Evolutionary conservation across 2,113 vertebrate species (phyloP).

Genomic region (Pseudopipra pipra): DNA sequence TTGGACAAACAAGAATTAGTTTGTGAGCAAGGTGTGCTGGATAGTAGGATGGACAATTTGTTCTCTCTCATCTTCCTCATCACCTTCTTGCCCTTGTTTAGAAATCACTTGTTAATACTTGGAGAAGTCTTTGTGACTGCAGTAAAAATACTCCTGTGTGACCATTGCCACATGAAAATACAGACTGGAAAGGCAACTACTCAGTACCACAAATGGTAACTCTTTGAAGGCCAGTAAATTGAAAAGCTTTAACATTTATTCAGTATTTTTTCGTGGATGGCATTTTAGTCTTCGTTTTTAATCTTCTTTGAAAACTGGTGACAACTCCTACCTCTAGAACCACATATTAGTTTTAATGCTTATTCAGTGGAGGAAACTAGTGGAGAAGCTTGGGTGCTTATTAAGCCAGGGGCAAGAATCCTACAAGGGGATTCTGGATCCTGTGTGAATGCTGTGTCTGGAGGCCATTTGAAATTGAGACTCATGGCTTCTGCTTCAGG

Average conservation of each 20-base stretch:
- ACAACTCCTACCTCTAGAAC: background rate
- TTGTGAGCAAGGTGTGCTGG: background rate
- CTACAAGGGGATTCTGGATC: background rate
- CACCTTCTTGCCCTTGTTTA: background rate
- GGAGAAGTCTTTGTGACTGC: background rate
- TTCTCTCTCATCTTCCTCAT: background rate
- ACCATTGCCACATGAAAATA: background rate
- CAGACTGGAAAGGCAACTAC: background rate
- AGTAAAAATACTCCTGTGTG: background rate
- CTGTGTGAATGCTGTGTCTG: rapidly evolving
- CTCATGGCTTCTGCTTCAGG: rapidly evolving
- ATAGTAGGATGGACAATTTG: background rate
- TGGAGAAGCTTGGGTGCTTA: background rate
- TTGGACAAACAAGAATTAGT: background rate
- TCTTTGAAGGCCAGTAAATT: background rate
- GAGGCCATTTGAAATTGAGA: background rate
- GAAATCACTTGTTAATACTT: background rate
- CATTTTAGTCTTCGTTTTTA: background rate
- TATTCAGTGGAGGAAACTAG: background rate
- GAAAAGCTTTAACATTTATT: background rate
- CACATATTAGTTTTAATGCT: background rate
- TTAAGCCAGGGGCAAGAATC: rapidly evolving
- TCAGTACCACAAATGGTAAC: background rate
- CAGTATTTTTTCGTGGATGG: background rate
- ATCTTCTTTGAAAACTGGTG: background rate